Evolutionary conservation across 2,888 invertebrate species (phyloP).

Genomic region (Archips xylosteana): DNA sequence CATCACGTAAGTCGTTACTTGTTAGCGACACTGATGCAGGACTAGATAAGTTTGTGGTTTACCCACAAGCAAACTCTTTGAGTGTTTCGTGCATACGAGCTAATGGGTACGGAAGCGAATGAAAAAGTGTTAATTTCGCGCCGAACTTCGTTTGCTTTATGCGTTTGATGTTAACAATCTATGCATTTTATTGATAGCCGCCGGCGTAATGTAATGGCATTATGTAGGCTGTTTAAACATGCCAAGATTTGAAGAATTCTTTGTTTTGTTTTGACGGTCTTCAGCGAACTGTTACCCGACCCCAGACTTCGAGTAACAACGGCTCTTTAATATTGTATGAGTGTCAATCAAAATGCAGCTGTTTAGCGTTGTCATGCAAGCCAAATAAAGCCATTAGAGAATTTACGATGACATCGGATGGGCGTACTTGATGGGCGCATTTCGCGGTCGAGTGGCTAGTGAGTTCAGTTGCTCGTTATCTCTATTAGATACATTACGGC

Average conservation of each 20-base stretch:
- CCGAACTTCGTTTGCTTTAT: slow-evolving; percentile 44
- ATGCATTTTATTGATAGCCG: slow-evolving; percentile 32
- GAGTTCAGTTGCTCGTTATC: slow-evolving; percentile 59
- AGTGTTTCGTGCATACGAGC: slow-evolving; percentile 33
- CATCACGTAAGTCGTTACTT: background rate
- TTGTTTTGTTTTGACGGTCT: slow-evolving; percentile 36
- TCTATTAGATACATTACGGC: slow-evolving; percentile 41
- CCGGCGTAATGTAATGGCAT: background rate
- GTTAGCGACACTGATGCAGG: background rate
- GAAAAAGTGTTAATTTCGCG: slow-evolving; percentile 60
- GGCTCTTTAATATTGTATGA: slow-evolving; percentile 40
- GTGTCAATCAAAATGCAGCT: slow-evolving; percentile 41
- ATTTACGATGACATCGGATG: slow-evolving; percentile 50
- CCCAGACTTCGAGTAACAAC: slow-evolving; percentile 24
- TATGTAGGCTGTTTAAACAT: slow-evolving; percentile 19
- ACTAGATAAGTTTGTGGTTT: background rate
- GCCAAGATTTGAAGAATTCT: slow-evolving; percentile 25
- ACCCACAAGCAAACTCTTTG: background rate
- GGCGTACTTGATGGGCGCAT: slow-evolving; percentile 50
- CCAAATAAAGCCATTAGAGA: slow-evolving; percentile 65
- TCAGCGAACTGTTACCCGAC: slow-evolving; percentile 28
- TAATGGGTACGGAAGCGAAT: slow-evolving; percentile 56
- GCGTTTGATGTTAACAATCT: slow-evolving; percentile 41
- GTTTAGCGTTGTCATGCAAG: slow-evolving; percentile 46
- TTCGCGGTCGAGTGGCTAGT: slow-evolving; percentile 54